Evolutionary conservation across 1,140 invertebrate species (phyloP), one percentile per base, ranked within the genome.

Genomic region (Lasaia peninsularis): DNA sequence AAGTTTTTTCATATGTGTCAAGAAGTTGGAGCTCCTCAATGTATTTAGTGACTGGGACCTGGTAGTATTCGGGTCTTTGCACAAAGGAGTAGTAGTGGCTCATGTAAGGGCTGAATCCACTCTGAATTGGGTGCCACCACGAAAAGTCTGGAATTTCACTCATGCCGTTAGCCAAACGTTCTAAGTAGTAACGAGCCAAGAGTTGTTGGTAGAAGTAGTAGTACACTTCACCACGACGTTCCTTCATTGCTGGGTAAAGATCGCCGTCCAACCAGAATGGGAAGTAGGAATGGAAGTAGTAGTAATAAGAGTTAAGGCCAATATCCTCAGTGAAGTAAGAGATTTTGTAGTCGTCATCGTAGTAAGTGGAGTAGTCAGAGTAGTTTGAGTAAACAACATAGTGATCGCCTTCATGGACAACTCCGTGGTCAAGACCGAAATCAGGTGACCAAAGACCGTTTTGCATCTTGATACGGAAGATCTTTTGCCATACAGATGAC

Each of bases 261-360:
- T 90, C 87, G 37, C 89, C 88, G 32, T 88, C 89, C 66, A 93
- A 69, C 91, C 92, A 94, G 90, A 92, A 92, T 52, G 94, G 93
- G 78, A 92, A 92, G 21, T 91, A 83, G 52, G 91, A 76, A 62
- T 94, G 92, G 88, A 92, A 91, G 79, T 94, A 92, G 81, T 91
- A 94, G 87, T 95, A 94, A 78, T 90, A 94, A 6, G 91, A 74
- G 80, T 95, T 95, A 52, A 94, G 80, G 40, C 92, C 91, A 60
- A 93, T 85, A 71, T 94, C 94, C 68, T 95, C 93, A 24, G 92
- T 93, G 84, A 94, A 95, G 88, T 96, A 95, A 24, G 92, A 89
- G 14, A 95, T 62, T 57, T 89, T 90, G 70, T 92, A 90, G 67
- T 95, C 93, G 1, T 88, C 74, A 63, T 91, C 87, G n/a, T 73